phyloP scores from a whole-genome alignment of 92 coral and sea anemone species.

The Porites cylindrica region DNA sequence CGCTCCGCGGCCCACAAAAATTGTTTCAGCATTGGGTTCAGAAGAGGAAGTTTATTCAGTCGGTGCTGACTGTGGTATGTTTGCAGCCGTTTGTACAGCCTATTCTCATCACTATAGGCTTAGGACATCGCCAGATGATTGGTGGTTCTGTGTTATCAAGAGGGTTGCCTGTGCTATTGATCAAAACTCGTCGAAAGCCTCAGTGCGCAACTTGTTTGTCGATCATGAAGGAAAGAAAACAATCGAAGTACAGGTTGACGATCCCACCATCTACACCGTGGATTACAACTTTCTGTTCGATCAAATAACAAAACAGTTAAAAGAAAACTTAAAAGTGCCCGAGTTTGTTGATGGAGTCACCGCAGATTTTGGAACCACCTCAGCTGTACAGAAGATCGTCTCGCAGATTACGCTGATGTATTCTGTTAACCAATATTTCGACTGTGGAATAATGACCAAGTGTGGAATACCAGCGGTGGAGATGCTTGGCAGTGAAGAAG shows the following conservation, averaged over 20 bases:
- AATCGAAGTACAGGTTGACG: slow-evolving; percentile 59
- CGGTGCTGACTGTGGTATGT: too few relatives aligned
- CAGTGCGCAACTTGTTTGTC: slow-evolving; percentile 12
- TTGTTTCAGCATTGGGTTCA: slow-evolving; percentile 1
- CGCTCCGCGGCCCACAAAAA: background rate
- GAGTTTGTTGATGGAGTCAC: slow-evolving; percentile 74
- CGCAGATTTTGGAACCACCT: slow-evolving; percentile 68
- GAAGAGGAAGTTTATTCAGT: too few relatives aligned
- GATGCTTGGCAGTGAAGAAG: slow-evolving; percentile 71
- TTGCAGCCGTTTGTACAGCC: too few relatives aligned
- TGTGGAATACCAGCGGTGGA: slow-evolving; percentile 52
- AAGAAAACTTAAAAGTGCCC: too few relatives aligned
- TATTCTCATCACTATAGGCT: too few relatives aligned
- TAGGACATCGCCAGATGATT: too few relatives aligned
- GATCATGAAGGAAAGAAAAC: slow-evolving; percentile 68
- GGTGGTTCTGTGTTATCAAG: too few relatives aligned
- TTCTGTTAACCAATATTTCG: slow-evolving; percentile 56
- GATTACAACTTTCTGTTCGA: too few relatives aligned
- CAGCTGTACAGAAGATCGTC: slow-evolving; percentile 62
- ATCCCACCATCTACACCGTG: background rate
- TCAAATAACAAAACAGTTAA: too few relatives aligned
- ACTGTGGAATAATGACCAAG: background rate
- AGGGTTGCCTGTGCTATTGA: too few relatives aligned
- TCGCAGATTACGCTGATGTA: slow-evolving; percentile 69
- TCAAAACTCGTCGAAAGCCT: slow-evolving; percentile 45